Evolutionary conservation across 2,888 invertebrate species (phyloP).

Genomic region (Ectemnius continuus): DNA sequence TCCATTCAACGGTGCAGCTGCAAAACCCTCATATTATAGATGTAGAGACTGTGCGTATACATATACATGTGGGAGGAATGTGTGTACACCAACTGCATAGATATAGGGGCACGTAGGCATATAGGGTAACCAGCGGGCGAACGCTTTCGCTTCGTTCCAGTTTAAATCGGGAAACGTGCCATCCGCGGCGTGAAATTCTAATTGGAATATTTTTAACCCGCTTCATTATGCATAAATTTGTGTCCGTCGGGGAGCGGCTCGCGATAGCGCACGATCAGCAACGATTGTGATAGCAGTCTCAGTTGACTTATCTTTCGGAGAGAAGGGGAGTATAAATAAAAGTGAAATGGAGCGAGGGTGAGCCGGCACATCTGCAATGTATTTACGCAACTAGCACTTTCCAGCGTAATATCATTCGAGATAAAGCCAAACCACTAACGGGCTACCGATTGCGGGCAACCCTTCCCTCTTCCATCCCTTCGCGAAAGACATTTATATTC

Average conservation of each 20-base stretch:
- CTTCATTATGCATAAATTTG: slow-evolving; percentile 5
- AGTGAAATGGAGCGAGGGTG: slow-evolving; percentile 48
- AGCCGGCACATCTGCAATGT: slow-evolving; percentile 40
- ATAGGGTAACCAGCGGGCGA: too few species aligned
- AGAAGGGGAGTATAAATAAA: slow-evolving; percentile 52
- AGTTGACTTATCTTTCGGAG: slow-evolving; percentile 43
- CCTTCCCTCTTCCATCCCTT: slow-evolving; percentile 41
- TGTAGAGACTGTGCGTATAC: too few species aligned
- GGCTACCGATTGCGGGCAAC: too few species aligned
- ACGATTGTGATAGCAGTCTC: slow-evolving; percentile 29
- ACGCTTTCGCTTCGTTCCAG: too few species aligned
- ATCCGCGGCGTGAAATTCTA: background rate
- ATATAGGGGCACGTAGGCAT: too few species aligned
- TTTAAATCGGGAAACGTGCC: too few species aligned
- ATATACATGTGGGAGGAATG: too few species aligned
- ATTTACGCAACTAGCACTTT: slow-evolving; percentile 46
- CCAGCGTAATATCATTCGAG: slow-evolving; percentile 55
- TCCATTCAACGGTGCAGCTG: background rate
- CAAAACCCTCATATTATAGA: background rate
- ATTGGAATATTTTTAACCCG: background rate
- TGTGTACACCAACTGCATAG: too few species aligned
- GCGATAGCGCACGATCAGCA: slow-evolving; percentile 46
- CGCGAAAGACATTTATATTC: slow-evolving; percentile 47
- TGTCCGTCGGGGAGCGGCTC: slow-evolving; percentile 6
- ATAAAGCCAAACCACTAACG: slow-evolving; percentile 33